These are phyloP conservation scores for Tinea semifulvella DNA, from an alignment of 2,888 invertebrate genomes.

Conservation along the genomic window DNA sequence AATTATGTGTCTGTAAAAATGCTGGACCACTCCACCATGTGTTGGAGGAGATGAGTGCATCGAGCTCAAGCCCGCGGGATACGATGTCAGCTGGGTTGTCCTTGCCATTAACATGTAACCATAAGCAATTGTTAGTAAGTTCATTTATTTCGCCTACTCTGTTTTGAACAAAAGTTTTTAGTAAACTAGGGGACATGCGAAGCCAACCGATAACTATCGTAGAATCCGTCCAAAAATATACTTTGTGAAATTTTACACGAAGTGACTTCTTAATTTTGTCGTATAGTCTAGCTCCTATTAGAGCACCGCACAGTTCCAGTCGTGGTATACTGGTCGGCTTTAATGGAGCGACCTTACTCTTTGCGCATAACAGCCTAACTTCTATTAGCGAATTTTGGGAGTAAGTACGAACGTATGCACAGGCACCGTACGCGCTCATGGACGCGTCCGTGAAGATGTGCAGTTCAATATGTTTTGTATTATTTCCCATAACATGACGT, in stretches of 20 bases:
- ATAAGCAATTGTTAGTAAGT: too few relatives aligned
- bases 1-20: too few relatives aligned
- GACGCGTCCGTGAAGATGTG: slow-evolving; percentile 24
- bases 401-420: slow-evolving; percentile 21
- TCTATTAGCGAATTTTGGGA: slow-evolving; percentile 11
- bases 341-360: slow-evolving; percentile 23
- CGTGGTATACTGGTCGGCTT: slow-evolving; percentile 23
- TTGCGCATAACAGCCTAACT: slow-evolving; percentile 22
- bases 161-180: too few relatives aligned
- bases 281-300: slow-evolving; percentile 21
- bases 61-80: too few relatives aligned
- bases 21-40: too few relatives aligned
- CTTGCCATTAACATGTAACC: too few relatives aligned
- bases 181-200: slow-evolving; percentile 19
- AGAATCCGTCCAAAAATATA: slow-evolving; percentile 23
- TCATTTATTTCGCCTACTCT: too few relatives aligned
- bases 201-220: slow-evolving; percentile 24
- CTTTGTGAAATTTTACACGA: slow-evolving; percentile 16
- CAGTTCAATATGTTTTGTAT: slow-evolving; percentile 16
- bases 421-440: slow-evolving; percentile 21
- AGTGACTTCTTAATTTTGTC: slow-evolving; percentile 19
- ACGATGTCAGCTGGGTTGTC: too few relatives aligned
- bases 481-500: slow-evolving; percentile 16
- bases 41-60: too few relatives aligned
- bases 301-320: slow-evolving; percentile 24